Conservation (phyloP, 2,888 invertebrate species). For the Stenolophus ochropezus region DNA sequence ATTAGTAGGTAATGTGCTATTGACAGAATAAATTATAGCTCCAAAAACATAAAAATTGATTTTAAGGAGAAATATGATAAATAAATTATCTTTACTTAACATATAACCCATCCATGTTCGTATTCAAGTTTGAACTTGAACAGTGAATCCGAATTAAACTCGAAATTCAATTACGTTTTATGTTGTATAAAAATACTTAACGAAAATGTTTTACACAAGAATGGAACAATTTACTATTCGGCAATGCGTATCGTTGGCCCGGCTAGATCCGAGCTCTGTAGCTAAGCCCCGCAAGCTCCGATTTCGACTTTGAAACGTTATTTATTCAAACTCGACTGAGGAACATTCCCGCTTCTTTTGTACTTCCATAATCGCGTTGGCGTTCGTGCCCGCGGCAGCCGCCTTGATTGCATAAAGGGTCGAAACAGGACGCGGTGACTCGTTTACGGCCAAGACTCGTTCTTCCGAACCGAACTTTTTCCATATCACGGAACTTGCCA, state of each 20-base stretch:
- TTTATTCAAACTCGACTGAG: constrained; percentile 48
- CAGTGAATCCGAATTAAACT: not conserved
- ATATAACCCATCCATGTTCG: no score
- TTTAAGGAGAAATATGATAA: no score
- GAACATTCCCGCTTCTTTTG: constrained; percentile 53
- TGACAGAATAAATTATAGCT: no score
- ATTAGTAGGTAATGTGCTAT: no score
- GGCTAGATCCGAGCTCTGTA: no score
- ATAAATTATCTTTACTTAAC: no score
- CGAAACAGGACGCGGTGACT: constrained; percentile 16
- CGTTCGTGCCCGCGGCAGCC: constrained; percentile 31
- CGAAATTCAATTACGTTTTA: not conserved
- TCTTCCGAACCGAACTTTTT: constrained; percentile 5
- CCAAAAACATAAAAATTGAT: no score
- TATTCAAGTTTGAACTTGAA: not conserved
- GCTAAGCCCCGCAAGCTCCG: no score
- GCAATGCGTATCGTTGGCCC: not conserved
- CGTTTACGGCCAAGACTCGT: constrained; percentile 20
- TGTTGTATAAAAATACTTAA: not conserved
- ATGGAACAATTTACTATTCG: constrained; percentile 42
- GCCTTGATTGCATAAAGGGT: constrained; percentile 54
- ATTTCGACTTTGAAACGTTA: constrained; percentile 45
- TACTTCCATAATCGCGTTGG: constrained; percentile 40
- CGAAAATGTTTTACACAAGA: constrained; percentile 21
- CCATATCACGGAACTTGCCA: no score